Conservation (phyloP, 23 tunicate genomes). For the Botrylloides violaceus region DNA sequence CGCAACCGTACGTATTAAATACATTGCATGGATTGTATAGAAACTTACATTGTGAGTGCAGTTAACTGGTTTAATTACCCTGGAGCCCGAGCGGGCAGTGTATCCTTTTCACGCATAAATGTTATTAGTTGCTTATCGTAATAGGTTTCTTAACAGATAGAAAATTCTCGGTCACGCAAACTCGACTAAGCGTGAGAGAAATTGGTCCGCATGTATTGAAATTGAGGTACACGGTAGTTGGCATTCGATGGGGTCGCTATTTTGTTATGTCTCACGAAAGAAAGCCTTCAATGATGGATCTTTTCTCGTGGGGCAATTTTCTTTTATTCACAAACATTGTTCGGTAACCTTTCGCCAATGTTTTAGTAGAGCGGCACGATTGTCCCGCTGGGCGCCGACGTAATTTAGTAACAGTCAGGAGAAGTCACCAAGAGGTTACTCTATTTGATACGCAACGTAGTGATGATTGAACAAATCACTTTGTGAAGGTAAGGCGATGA, state of each 20-base stretch:
- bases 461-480: slow-evolving; percentile 16
- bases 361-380: not conserved
- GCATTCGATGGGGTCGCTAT: not conserved
- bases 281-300: not conserved
- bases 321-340: not conserved
- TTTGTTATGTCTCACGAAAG: not conserved
- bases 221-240: not conserved
- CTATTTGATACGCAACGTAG: slow-evolving; percentile 5
- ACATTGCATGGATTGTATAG: no score
- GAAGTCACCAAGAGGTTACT: slow-evolving; percentile 18
- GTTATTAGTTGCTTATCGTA: no score
- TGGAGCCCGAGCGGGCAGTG: no score
- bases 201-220: not conserved
- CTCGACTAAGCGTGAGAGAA: not conserved
- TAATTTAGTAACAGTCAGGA: not conserved
- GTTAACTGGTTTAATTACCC: no score
- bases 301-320: not conserved
- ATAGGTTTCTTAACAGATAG: no score
- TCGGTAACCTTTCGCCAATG: not conserved
- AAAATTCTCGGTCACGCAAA: no score
- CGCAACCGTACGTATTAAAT: no score
- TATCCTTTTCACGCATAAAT: no score
- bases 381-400: slow-evolving; percentile 11
- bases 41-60: no score
- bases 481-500: not conserved